Evolutionary conservation across 2,888 invertebrate species (phyloP).

Genomic region (Zonitis immaculata): DNA sequence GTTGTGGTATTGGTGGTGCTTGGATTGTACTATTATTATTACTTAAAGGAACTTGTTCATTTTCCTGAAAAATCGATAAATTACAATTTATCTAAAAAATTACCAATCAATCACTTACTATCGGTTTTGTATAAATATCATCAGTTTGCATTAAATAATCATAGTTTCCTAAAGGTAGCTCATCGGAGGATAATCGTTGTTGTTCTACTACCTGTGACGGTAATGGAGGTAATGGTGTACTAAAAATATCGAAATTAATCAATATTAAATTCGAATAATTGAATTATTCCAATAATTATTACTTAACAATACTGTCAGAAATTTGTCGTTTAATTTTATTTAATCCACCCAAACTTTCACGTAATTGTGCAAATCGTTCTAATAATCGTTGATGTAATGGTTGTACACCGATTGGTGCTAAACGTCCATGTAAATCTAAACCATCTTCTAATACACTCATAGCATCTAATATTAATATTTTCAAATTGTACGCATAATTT

Average conservation of each 20-base stretch:
- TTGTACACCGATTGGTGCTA: conserved; percentile 84
- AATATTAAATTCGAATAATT: conserved; percentile 36
- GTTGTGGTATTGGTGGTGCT: conserved; percentile 59
- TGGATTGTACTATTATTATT: conserved; percentile 29
- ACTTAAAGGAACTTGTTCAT: conserved; percentile 33
- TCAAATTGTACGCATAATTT: conserved; percentile 56
- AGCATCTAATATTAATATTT: conserved; percentile 69
- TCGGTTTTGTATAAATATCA: conserved; percentile 69
- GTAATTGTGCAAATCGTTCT: conserved; percentile 80
- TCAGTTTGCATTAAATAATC: conserved; percentile 52
- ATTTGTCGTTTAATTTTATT: conserved; percentile 62
- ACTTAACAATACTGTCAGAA: conserved; percentile 79
- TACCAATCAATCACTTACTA: conserved; percentile 48
- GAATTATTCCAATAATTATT: too few species aligned
- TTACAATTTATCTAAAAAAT: neutral
- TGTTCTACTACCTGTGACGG: conserved; percentile 54
- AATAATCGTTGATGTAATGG: conserved; percentile 86
- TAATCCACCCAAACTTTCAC: conserved; percentile 68
- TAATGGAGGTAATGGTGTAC: conserved; percentile 76
- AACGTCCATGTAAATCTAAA: conserved; percentile 74
- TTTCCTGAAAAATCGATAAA: conserved; percentile 27
- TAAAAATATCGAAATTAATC: conserved; percentile 43
- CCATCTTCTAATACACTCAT: conserved; percentile 74
- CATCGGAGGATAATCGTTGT: conserved; percentile 42
- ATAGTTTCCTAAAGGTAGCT: conserved; percentile 51